Percentiles rank a stretch among this genome's conserved stretches.
Conservation (phyloP, 35 echinoderm and acorn worm species). For the Apostichopus parvimensis region DNA sequence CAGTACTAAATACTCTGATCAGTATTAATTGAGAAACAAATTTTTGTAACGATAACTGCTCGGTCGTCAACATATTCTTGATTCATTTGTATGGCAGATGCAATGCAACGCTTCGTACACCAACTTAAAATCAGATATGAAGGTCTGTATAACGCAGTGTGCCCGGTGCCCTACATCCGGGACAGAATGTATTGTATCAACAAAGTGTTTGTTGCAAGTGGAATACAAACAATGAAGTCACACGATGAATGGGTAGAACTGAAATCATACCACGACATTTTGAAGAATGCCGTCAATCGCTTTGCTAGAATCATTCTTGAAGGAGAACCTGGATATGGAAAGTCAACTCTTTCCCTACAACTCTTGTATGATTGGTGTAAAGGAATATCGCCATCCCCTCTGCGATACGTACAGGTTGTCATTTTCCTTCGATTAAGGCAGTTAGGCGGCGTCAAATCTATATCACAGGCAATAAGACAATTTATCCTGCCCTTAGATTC, state of each 20-base stretch:
- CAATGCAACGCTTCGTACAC: neutral
- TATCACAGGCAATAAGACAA: neutral
- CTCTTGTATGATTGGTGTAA: conserved; percentile 29
- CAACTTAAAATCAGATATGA: conserved; percentile 15
- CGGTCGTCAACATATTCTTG: too few species aligned
- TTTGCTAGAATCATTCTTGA: neutral
- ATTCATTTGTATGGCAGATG: neutral
- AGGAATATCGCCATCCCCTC: neutral
- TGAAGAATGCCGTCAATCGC: conserved; percentile 13
- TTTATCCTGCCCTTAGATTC: conserved; percentile 38
- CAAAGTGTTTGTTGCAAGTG: conserved; percentile 30
- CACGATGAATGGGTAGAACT: neutral
- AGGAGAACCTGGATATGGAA: conserved; percentile 33
- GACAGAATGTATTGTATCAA: conserved; percentile 22
- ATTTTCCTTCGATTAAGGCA: conserved; percentile 27
- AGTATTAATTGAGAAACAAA: too few species aligned
- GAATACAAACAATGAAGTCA: neutral
- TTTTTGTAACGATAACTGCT: too few species aligned
- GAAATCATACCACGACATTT: conserved; percentile 6
- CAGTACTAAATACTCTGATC: too few species aligned
- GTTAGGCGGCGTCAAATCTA: conserved; percentile 9
- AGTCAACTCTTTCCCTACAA: conserved; percentile 25
- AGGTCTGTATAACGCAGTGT: conserved; percentile 21
- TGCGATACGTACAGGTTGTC: neutral
- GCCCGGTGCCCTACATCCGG: conserved; percentile 23